A percentile compares a stretch with the other conserved stretches of the same genome.
These are phyloP conservation scores for Phanerotoma sp. DNA, from an alignment of 2,888 invertebrate species.

Conservation along the genomic window DNA sequence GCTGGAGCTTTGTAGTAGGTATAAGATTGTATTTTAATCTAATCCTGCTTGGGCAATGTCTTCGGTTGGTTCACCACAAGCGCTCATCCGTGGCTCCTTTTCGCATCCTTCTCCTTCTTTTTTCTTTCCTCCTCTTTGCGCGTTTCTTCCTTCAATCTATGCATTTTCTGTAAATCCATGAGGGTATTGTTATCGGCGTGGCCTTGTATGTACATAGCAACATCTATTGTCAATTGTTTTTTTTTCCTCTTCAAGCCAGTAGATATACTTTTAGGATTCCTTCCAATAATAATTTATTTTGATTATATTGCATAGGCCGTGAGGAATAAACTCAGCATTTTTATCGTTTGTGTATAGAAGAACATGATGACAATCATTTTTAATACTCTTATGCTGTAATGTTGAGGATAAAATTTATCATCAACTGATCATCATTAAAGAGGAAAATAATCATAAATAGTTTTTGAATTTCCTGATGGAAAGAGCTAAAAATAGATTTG, in stretches of 20 bases:
- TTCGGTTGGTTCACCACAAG: conserved; percentile 6
- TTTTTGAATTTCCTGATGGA: no score
- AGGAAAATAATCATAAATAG: no score
- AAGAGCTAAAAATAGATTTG: no score
- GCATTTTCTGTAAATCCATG: neutral
- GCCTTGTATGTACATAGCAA: conserved; percentile 1
- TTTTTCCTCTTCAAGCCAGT: neutral
- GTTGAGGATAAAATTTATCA: no score
- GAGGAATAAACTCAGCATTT: no score
- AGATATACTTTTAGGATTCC: neutral
- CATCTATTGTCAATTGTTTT: conserved; percentile 12
- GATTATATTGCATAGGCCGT: no score
- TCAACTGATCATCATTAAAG: no score
- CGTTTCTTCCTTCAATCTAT: neutral
- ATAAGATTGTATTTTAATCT: conserved; percentile 16
- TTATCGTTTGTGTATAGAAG: no score
- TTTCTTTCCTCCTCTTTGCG: neutral
- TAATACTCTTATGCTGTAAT: no score
- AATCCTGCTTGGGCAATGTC: conserved; percentile 5
- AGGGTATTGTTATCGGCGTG: conserved; percentile 1
- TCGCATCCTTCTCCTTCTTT: neutral
- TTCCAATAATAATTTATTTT: no score
- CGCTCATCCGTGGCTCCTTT: conserved; percentile 11
- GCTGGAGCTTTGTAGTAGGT: neutral
- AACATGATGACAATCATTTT: no score